Evolutionary conservation across 2,797 vertebrate species (phyloP).

Genomic region (Eulemur albifrons): DNA sequence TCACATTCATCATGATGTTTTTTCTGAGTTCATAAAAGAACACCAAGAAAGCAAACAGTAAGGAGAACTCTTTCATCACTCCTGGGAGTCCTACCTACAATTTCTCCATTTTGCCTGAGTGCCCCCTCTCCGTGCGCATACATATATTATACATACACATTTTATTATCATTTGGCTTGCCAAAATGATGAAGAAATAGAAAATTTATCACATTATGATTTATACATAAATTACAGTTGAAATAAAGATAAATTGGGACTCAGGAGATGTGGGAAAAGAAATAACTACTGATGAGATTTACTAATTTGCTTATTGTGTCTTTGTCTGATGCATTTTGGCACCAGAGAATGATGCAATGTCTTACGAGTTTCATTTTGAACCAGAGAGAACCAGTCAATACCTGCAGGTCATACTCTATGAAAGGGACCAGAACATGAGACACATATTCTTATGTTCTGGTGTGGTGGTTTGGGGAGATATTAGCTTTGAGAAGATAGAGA

Average conservation of each 20-base stretch:
- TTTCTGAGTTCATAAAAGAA: background rate
- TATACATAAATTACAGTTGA: slow-evolving; percentile 13
- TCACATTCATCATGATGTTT: background rate
- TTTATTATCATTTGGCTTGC: background rate
- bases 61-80: background rate
- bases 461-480: background rate
- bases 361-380: slow-evolving; percentile 15
- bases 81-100: background rate
- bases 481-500: background rate
- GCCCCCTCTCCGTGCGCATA: background rate
- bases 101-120: background rate
- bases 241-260: slow-evolving; percentile 15
- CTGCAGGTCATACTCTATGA: background rate
- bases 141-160: background rate
- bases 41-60: background rate
- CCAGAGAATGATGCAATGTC: background rate
- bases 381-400: background rate
- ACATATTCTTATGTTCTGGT: background rate
- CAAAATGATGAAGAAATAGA: slow-evolving; percentile 32
- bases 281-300: background rate
- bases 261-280: slow-evolving; percentile 18
- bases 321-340: background rate
- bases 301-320: slow-evolving; percentile 18
- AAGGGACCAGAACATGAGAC: background rate
- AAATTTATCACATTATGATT: slow-evolving; percentile 7